A percentile compares a stretch with the other conserved stretches of the same genome.
Conservation (phyloP, 2,797 vertebrate genomes). For the Glyptemys insculpta region DNA sequence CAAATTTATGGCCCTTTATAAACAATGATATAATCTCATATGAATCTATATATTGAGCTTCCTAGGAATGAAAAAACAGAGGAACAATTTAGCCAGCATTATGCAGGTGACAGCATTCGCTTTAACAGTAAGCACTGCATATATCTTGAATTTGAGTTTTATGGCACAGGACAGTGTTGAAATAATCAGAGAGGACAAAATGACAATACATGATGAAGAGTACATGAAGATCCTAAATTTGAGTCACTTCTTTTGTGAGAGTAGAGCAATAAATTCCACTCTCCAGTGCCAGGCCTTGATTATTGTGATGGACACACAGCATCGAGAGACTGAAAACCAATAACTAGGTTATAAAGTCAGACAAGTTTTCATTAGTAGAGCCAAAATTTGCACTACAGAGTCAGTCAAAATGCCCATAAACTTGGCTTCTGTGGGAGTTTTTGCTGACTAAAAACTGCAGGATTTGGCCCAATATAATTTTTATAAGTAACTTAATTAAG, state of each 20-base stretch:
- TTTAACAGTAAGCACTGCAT: background rate
- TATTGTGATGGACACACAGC: constrained; percentile 46
- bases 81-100: rapidly evolving
- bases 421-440: background rate
- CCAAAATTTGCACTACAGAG: background rate
- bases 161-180: background rate
- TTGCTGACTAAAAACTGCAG: background rate
- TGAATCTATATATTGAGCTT: background rate
- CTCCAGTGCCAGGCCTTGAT: constrained; percentile 14
- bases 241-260: constrained; percentile 34
- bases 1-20: background rate
- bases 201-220: constrained; percentile 32
- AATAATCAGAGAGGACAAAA: background rate
- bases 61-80: background rate
- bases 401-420: background rate
- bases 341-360: background rate
- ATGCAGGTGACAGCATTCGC: rapidly evolving
- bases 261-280: constrained; percentile 12
- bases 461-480: background rate
- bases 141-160: constrained; percentile 12
- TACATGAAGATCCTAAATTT: constrained; percentile 40
- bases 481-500: background rate
- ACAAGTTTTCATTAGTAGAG: background rate
- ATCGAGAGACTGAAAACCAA: constrained; percentile 59
- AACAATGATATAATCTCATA: rapidly evolving